phyloP scores from a whole-genome alignment of 2,797 vertebrate genomes.

The Spinibarbus caldwelli region DNA sequence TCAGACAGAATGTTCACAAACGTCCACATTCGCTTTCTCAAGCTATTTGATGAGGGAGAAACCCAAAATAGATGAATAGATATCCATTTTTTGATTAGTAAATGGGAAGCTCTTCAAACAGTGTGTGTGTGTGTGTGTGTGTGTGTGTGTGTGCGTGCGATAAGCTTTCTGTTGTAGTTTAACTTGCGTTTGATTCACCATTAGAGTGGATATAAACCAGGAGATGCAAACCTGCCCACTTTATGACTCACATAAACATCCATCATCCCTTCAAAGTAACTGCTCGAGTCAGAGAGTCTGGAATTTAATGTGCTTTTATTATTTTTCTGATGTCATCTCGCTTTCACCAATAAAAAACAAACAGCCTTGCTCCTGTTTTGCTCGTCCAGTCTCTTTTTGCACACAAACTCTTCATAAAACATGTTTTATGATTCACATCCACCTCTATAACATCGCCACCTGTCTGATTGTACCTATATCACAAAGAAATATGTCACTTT shows the following conservation, averaged over 20 bases:
- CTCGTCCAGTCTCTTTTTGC: not conserved
- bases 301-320: conserved; percentile 12
- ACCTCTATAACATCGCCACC: not conserved
- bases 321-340: conserved; percentile 43
- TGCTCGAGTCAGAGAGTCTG: conserved; percentile 13
- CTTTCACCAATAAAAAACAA: conserved; percentile 23
- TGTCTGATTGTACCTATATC: not conserved
- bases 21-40: not conserved
- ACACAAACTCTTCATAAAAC: not conserved
- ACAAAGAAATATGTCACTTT: not conserved
- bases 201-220: conserved; percentile 25
- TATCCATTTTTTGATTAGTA: conserved; percentile 20
- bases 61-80: conserved; percentile 7
- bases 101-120: conserved; percentile 28
- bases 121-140: not conserved
- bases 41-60: conserved; percentile 6
- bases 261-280: conserved; percentile 39
- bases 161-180: conserved; percentile 26
- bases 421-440: conserved; percentile 18
- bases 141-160: not conserved
- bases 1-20: conserved; percentile 36
- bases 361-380: conserved; percentile 6
- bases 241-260: conserved; percentile 29
- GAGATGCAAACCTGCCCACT: conserved; percentile 41
- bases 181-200: conserved; percentile 29